These are phyloP conservation scores for Tetramorium simillimum DNA, from an alignment of 1,140 invertebrate species.

Conservation along the genomic window DNA sequence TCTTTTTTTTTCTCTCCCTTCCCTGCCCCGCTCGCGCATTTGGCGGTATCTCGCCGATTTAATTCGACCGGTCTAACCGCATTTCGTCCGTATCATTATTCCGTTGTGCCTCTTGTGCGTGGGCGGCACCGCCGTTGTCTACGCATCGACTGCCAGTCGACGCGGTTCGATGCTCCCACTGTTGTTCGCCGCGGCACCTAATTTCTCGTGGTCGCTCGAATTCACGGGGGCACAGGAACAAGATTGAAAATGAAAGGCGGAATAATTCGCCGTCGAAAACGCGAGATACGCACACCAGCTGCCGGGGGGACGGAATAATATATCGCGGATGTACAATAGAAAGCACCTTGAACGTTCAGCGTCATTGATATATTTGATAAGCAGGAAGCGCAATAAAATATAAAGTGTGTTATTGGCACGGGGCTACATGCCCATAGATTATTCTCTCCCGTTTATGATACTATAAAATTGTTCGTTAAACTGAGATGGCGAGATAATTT, in stretches of 20 bases:
- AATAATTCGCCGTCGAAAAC: not conserved
- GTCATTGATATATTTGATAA: conserved; percentile 54
- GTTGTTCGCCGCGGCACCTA: not conserved
- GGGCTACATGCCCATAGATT: not conserved
- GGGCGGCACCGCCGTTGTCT: not conserved
- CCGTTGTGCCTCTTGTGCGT: conserved; percentile 25
- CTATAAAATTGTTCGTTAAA: conserved; percentile 37
- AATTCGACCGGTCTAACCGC: conserved; percentile 70
- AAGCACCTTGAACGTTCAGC: conserved; percentile 1
- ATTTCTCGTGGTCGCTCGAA: not conserved
- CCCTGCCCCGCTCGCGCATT: not conserved
- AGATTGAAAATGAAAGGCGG: conserved; percentile 45
- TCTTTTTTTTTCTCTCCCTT: not conserved
- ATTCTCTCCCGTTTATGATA: conserved; percentile 29
- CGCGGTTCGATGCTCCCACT: conserved; percentile 9
- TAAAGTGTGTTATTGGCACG: conserved; percentile 59
- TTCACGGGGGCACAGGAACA: not conserved
- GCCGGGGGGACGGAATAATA: no score
- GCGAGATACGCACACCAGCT: not conserved
- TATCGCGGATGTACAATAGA: conserved; percentile 27
- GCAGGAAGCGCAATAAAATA: conserved; percentile 50
- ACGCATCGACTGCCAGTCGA: conserved; percentile 20
- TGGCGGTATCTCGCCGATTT: not conserved
- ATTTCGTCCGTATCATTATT: conserved; percentile 65
- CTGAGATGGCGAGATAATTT: not conserved